phyloP scores from a whole-genome alignment of 2,888 invertebrate genomes.

The Caenorhabditis sinica region DNA sequence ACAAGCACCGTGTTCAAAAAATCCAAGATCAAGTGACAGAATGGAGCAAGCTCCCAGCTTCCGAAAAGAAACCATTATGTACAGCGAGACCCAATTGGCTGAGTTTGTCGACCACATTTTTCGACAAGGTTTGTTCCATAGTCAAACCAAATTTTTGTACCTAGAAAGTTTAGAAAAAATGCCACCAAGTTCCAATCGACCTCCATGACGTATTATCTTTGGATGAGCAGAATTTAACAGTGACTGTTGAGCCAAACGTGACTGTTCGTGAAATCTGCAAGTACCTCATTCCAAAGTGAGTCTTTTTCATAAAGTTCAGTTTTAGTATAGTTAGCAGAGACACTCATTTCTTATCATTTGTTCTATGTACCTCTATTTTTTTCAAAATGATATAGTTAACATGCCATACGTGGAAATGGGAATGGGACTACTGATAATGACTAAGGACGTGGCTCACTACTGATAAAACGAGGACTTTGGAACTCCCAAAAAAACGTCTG shows the following conservation, averaged over 20 bases:
- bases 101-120: constrained; percentile 88
- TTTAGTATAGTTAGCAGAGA: too few relatives aligned
- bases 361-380: constrained; percentile 19
- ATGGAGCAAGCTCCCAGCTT: constrained; percentile 84
- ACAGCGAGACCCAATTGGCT: constrained; percentile 89
- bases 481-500: background rate
- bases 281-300: constrained; percentile 86
- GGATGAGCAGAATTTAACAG: constrained; percentile 86
- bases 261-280: constrained; percentile 88
- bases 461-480: constrained; percentile 21
- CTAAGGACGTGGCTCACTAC: constrained; percentile 9
- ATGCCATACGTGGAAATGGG: constrained; percentile 15
- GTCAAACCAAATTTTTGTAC: background rate
- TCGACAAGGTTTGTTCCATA: constrained; percentile 85
- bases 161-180: constrained; percentile 84
- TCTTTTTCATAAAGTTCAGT: background rate
- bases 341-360: constrained; percentile 9
- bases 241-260: constrained; percentile 88
- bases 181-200: constrained; percentile 87
- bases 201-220: constrained; percentile 87
- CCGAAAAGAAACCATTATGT: constrained; percentile 86
- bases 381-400: constrained; percentile 33
- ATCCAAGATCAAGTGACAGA: constrained; percentile 75
- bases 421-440: constrained; percentile 32
- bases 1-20: constrained; percentile 79